A percentile compares a stretch with the other conserved stretches of the same genome.
Conservation (phyloP, 2,888 invertebrate species). For the Adelphocoris suturalis region DNA sequence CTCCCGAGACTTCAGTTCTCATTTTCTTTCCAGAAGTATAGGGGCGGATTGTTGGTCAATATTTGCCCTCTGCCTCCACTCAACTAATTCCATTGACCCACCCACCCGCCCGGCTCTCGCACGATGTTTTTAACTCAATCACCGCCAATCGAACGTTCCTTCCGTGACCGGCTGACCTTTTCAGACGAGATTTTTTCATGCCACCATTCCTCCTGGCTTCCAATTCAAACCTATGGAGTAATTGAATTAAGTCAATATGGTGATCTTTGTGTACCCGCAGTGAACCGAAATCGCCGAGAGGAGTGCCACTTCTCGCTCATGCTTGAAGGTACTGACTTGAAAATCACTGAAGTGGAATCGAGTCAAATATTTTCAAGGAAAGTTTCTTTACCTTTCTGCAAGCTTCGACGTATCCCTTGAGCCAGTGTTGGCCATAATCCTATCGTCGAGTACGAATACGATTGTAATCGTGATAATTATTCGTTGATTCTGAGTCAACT, state of each 20-base stretch:
- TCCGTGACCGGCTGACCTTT: constrained; percentile 21
- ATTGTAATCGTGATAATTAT: too few species aligned
- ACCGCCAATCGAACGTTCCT: constrained; percentile 50
- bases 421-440: too few species aligned
- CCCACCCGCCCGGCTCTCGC: constrained; percentile 28
- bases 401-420: too few species aligned
- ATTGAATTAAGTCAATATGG: constrained; percentile 48
- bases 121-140: constrained; percentile 61
- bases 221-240: constrained; percentile 25
- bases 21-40: constrained; percentile 50
- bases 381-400: too few species aligned
- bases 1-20: background rate
- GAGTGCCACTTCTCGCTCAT: background rate
- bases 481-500: too few species aligned
- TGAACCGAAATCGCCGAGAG: constrained; percentile 21
- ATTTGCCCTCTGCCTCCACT: constrained; percentile 70
- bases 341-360: too few species aligned
- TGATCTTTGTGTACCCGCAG: constrained; percentile 33
- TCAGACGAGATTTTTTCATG: background rate
- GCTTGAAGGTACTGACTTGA: too few species aligned
- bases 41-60: constrained; percentile 71
- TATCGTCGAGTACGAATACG: too few species aligned
- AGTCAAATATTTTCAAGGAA: too few species aligned
- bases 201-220: background rate
- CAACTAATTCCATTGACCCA: constrained; percentile 68